Conservation (phyloP, 2,797 vertebrate genomes). For the Mormyrus hasselquistii region DNA sequence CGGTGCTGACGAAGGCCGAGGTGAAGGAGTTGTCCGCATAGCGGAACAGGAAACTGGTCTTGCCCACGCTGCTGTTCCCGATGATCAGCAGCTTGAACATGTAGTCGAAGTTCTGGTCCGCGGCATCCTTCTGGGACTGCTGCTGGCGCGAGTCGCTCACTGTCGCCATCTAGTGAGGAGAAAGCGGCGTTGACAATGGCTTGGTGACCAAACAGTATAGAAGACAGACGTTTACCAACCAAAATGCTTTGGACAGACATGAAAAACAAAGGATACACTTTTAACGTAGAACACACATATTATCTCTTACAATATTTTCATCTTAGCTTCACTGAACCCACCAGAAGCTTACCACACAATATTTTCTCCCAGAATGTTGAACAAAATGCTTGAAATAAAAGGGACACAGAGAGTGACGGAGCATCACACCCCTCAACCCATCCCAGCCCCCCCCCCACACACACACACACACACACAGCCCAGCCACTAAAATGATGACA, state of each 20-base stretch:
- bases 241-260: not conserved
- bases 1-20: conserved; percentile 70
- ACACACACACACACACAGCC: not conserved
- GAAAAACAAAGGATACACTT: not conserved
- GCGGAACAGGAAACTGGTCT: conserved; percentile 73
- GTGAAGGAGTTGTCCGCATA: conserved; percentile 73
- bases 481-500: conserved; percentile 37
- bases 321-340: not conserved
- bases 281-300: not conserved
- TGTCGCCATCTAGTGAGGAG: conserved; percentile 68
- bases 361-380: conserved; percentile 20
- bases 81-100: conserved; percentile 76
- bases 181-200: not conserved
- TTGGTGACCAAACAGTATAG: conserved; percentile 21
- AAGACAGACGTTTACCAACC: not conserved
- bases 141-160: conserved; percentile 63
- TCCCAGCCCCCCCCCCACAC: not conserved
- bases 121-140: conserved; percentile 73
- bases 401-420: not conserved
- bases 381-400: conserved; percentile 9
- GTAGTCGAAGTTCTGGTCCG: conserved; percentile 75
- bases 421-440: not conserved
- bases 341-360: not conserved
- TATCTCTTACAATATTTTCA: not conserved
- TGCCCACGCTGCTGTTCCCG: conserved; percentile 73